Conservation (phyloP, 2,888 invertebrate genomes). For the Drosophila mimica region DNA sequence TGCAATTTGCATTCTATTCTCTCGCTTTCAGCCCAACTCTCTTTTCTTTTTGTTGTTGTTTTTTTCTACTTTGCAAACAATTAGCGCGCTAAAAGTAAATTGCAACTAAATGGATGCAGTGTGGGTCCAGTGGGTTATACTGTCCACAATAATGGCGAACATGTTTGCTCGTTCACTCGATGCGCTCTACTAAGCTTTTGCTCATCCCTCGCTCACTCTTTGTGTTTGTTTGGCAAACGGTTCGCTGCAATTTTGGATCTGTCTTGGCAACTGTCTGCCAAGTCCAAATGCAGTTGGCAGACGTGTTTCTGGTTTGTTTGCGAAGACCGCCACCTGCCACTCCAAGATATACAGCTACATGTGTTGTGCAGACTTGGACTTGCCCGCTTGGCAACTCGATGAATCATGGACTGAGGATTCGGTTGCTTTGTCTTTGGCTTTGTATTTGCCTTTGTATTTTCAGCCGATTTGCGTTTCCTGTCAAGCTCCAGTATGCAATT, state of each 20-base stretch:
- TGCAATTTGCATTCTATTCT: slow-evolving; percentile 22
- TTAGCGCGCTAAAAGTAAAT: slow-evolving; percentile 58
- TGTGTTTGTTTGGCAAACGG: slow-evolving; percentile 27
- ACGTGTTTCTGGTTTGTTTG: slow-evolving; percentile 46
- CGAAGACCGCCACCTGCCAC: slow-evolving; percentile 53
- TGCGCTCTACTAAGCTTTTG: slow-evolving; percentile 83
- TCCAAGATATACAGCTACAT: slow-evolving; percentile 25
- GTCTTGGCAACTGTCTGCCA: slow-evolving; percentile 48
- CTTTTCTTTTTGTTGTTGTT: background rate
- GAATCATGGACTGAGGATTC: slow-evolving; percentile 51
- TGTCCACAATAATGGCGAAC: slow-evolving; percentile 39
- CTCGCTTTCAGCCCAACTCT: slow-evolving; percentile 51
- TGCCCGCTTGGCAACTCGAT: slow-evolving; percentile 43
- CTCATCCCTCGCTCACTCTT: slow-evolving; percentile 61
- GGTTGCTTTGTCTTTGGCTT: slow-evolving; percentile 29
- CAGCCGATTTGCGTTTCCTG: slow-evolving; percentile 66
- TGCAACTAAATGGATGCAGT: slow-evolving; percentile 42
- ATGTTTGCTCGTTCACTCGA: slow-evolving; percentile 67
- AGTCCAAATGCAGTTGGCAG: slow-evolving; percentile 21
- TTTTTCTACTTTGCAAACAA: slow-evolving; percentile 15
- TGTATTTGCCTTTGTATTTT: slow-evolving; percentile 10
- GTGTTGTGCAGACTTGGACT: slow-evolving; percentile 35
- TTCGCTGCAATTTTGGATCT: slow-evolving; percentile 65
- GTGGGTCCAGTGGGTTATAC: slow-evolving; percentile 31
- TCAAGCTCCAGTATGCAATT: slow-evolving; percentile 68